Evolutionary conservation across 2,888 invertebrate genomes (phyloP), one percentile per base, ranked within the genome.

Genomic region (Nymphalis urticae): DNA sequence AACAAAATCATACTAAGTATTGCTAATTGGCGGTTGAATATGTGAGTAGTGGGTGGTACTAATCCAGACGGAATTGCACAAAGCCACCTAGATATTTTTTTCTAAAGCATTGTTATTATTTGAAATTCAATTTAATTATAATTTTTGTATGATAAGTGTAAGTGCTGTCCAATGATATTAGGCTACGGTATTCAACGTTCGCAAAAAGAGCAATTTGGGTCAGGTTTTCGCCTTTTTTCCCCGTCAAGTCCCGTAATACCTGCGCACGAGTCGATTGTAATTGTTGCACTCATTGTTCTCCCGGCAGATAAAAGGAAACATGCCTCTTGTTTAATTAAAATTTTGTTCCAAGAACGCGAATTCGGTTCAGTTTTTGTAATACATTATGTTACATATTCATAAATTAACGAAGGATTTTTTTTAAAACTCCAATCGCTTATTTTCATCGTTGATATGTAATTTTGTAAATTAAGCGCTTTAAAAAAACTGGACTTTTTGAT

Each of bases 241-340:
- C 82, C 58, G 72, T 72, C 75, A 82, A 79, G 86, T 87, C 84
- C 88, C 87, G 88, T 86, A 86, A 84, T 75, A 73, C 75, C 71
- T 73, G 73, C 75, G 71, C 76, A 75, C 72, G 75, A 73, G 75
- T 72, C 69, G 73, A 74, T 84, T 87, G 87, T 87, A 88, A 88
- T 89, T 89, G 88, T 88, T 82, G 82, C 76, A 78, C 76, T 85
- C 89, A 89, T 90, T 90, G 90, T 90, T 89, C 87, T 85, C 81
- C 72, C 79, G 73, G 65, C 75, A 85, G 84, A 88, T 88, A 88
- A 89, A 84, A 78, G 79, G 82, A 78, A 81, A 82, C 84, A 83
- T 76, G 72, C 80, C 79, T 82, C 80, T 78, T 80, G 80, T 86
- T 90, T 90, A 90, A 90, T 90, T 90, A 90, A 89, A 85, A 84